A percentile compares a stretch with the other conserved stretches of the same genome.
Conservation (phyloP, 1,140 invertebrate genomes). For the Danaus melanippus region DNA sequence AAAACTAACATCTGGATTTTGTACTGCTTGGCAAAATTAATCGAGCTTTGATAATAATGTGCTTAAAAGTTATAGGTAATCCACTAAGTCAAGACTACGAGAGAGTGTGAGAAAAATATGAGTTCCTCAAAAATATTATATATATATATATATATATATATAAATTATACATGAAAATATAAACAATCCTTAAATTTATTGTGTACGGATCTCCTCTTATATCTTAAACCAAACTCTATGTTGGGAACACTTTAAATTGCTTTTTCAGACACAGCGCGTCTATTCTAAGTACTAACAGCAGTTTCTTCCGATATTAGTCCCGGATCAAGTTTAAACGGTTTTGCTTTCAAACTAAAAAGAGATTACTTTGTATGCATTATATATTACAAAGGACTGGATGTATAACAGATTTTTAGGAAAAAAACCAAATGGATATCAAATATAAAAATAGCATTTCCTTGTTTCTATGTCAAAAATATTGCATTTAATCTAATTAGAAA, state of each 20-base stretch:
- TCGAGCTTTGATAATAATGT: no score
- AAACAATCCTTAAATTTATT: not conserved
- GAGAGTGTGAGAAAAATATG: no score
- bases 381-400: conserved; percentile 10
- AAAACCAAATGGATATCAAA: no score
- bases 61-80: no score
- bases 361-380: conserved; percentile 24
- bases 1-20: no score
- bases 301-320: conserved; percentile 51
- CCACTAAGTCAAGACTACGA: no score
- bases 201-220: conserved; percentile 3
- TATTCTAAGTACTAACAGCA: conserved; percentile 49
- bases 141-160: not conserved
- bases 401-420: no score
- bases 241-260: conserved; percentile 60
- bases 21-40: no score
- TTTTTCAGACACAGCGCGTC: conserved; percentile 56
- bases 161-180: no score
- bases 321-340: conserved; percentile 50
- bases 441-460: no score
- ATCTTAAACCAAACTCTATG: conserved; percentile 25
- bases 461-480: no score
- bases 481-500: no score
- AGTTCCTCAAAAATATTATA: not conserved
- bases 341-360: conserved; percentile 31